Base-by-base conservation (phyloP, 92 coral and sea anemone species). In the Heteractis magnifica region DNA sequence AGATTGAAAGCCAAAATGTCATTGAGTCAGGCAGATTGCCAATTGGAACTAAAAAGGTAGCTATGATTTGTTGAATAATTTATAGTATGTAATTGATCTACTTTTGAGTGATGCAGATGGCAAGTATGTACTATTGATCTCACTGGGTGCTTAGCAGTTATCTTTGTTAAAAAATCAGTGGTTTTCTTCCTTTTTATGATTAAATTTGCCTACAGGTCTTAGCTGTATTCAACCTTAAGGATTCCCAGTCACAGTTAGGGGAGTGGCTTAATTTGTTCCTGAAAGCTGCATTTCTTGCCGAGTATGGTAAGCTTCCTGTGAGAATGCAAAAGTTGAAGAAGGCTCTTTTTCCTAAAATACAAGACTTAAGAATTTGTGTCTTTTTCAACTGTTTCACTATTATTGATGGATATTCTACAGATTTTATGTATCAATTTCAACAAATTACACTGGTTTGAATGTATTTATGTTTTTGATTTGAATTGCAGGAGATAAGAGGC, bases 241-340 rank as follows among this genome's bases (percentile, higher is more conserved):
- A 96, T 76, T 92, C 98, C 62, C 99, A 96, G 65, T 96, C 99
- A 59, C 98, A 92, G 82, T 89, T 96, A 90, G 99, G 99, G 34
- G 97, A 94, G 48, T 96, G 99, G 99, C 88, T 96, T 75, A 85
- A 95, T 10, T 76, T 92, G 64, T 96, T 94, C 78, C 90, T 96
- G 4, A 82, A 92, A 62, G 99, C 98, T 53, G 98, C 99, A 19
- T 72, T 81, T 52, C n/a, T 85, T 74, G 82, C 90, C 70, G 87
- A 88, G 53, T 76, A 84, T 86, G 98, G 82, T 72, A 51, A 56
- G 49, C n/a, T n/a, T 34, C 44, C 3, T 49, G 12, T 12, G 60
- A 51, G 64, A 78, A 50, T 18, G 14, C 44, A 56, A 77, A n/a
- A 65, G 10, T 16, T 65, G 58, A 53, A 12, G 58, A 53, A 53